These are phyloP conservation scores for Gerris lacustris DNA, from an alignment of 2,888 invertebrate species.

Conservation along the genomic window DNA sequence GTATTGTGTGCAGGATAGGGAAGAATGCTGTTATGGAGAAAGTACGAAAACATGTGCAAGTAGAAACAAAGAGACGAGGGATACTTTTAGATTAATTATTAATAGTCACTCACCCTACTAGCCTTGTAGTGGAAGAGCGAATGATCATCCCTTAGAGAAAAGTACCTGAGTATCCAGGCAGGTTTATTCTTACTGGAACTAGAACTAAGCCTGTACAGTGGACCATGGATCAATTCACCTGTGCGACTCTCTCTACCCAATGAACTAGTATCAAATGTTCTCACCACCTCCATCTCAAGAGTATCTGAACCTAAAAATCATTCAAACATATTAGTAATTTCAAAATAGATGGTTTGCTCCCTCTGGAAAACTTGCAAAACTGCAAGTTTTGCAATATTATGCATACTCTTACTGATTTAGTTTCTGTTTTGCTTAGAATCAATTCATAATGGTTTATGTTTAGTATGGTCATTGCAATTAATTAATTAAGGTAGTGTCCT, in stretches of 20 bases:
- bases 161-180: slow-evolving; percentile 78
- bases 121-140: slow-evolving; percentile 92
- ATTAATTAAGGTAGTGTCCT: no score
- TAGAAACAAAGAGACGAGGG: no score
- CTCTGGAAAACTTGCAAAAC: no score
- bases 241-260: slow-evolving; percentile 48
- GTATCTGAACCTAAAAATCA: slow-evolving; percentile 48
- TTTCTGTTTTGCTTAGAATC: no score
- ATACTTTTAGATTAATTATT: no score
- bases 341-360: not conserved
- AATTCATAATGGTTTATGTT: no score
- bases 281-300: slow-evolving; percentile 74
- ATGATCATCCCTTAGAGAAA: slow-evolving; percentile 78
- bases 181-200: slow-evolving; percentile 28
- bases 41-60: no score
- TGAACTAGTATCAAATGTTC: slow-evolving; percentile 66
- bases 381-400: no score
- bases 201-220: slow-evolving; percentile 32
- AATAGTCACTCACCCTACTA: slow-evolving; percentile 11
- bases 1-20: no score
- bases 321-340: not conserved
- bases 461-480: no score
- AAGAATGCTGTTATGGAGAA: no score
- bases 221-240: slow-evolving; percentile 41
- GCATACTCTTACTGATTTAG: no score